Evolutionary conservation across 2,113 vertebrate species (phyloP).

Genomic region (Eidolon helvum): DNA sequence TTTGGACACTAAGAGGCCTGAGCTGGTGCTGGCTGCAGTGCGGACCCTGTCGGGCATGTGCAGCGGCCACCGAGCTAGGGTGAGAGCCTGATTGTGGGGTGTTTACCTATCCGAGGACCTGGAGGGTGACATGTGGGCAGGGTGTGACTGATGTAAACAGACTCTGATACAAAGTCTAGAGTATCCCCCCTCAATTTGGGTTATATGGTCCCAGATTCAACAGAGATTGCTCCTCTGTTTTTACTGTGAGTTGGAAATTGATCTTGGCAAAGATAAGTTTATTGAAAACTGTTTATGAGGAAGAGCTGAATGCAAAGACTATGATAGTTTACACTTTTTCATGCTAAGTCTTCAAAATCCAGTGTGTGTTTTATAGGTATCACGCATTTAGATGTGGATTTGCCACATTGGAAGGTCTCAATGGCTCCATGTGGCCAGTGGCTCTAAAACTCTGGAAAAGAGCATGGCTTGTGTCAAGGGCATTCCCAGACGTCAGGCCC

Average conservation of each 20-base stretch:
- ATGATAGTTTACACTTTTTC: not conserved
- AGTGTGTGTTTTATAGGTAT: not conserved
- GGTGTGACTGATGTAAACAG: not conserved
- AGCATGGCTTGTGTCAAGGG: not conserved
- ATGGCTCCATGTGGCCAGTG: not conserved
- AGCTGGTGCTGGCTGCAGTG: slow-evolving; percentile 93
- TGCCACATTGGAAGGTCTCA: fast-evolving
- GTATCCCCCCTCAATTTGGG: not conserved
- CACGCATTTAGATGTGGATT: not conserved
- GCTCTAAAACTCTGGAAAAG: not conserved
- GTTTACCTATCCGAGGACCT: fast-evolving
- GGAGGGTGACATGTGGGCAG: not conserved
- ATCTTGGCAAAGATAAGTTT: not conserved
- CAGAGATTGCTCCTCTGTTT: not conserved
- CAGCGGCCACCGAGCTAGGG: slow-evolving; percentile 93
- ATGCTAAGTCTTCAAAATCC: not conserved
- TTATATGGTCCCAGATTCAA: not conserved
- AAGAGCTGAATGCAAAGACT: not conserved
- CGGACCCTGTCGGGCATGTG: slow-evolving; percentile 95
- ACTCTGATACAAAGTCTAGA: not conserved
- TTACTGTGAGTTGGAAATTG: not conserved
- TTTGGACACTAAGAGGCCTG: slow-evolving; percentile 89
- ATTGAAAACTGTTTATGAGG: not conserved
- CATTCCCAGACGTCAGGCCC: not conserved
- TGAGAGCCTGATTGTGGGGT: slow-evolving; percentile 68